phyloP scores from a whole-genome alignment of 2,797 vertebrate species.

The Brotula barbata region DNA sequence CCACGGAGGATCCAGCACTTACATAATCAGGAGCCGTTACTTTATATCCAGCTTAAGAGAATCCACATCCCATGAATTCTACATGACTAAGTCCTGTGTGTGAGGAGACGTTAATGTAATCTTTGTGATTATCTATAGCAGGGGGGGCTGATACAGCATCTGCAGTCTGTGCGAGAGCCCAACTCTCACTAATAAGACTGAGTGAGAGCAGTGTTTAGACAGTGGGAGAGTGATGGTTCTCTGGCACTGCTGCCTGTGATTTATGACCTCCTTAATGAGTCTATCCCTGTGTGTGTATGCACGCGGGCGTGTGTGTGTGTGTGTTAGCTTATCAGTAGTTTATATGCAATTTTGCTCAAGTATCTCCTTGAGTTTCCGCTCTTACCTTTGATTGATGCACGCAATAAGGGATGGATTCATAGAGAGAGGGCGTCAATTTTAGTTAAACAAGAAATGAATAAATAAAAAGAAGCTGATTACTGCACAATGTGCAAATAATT shows the following conservation, averaged over 20 bases:
- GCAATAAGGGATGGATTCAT: constrained; percentile 44
- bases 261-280: constrained; percentile 76
- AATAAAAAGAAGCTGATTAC: too few relatives aligned
- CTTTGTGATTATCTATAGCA: constrained; percentile 59
- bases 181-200: constrained; percentile 64
- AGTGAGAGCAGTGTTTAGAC: constrained; percentile 72
- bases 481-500: too few relatives aligned
- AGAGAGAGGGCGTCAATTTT: constrained; percentile 33
- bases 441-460: constrained; percentile 24
- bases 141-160: constrained; percentile 48
- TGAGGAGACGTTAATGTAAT: constrained; percentile 50
- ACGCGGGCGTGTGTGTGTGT: constrained; percentile 25
- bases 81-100: constrained; percentile 9
- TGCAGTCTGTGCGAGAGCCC: constrained; percentile 55
- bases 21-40: too few relatives aligned
- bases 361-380: constrained; percentile 64
- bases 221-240: constrained; percentile 68
- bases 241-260: constrained; percentile 70
- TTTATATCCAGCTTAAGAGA: too few relatives aligned
- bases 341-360: constrained; percentile 60
- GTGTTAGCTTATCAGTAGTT: constrained; percentile 53
- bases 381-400: constrained; percentile 58
- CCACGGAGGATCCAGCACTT: too few relatives aligned
- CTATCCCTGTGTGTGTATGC: constrained; percentile 39
- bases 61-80: constrained; percentile 24